Base-by-base conservation (phyloP, 1,140 invertebrate genomes). In the Cydia fagiglandana region DNA sequence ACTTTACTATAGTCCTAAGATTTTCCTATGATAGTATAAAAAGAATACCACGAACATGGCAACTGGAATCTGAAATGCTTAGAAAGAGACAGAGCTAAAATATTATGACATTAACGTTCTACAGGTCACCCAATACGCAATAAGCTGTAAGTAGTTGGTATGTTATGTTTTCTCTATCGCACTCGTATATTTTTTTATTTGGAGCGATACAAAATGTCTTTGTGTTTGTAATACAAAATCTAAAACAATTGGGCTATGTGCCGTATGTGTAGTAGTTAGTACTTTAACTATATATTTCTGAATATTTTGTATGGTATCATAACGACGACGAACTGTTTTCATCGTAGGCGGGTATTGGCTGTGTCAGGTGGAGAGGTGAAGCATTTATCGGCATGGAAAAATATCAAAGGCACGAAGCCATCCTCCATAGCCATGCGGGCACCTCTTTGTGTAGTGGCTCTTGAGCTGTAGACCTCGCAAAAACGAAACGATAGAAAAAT, bases 21-120 rank as follows among this genome's bases (percentile, higher is more conserved):
- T 24, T 61, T 61, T 61, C 56, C 56, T n/a, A 61, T 12, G 6
- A 24, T 61, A 24, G 56, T 61, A 61, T 24, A 61, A 24, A 61
- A 61, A 20, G 9, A 17, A 24, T 24, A 61, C 34, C 10, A 17
- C 34, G n/a, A 41, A 45, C 30, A 12, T 70, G 66, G 66, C 66
- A 70, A 70, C 66, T 68, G 64, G 34, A 70, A 20, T n/a, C n/a
- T 20, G 38, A 45, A 17, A 70, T 2, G 7, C 5, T 7, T 17
- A 70, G 66, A 70, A 41, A 45, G 66, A 41, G 66, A 70, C 34
- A 38, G 66, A 70, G 66, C 66, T 70, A 70, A 70, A 70, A 70
- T 70, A 70, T 70, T 70, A 70, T 70, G 66, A 70, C 34, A 70
- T 70, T 70, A 70, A 70, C 66, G 34, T 70, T 70, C 66, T 70